A percentile compares a stretch with the other conserved stretches of the same genome.
These are phyloP conservation scores for Myathropa florea DNA, from an alignment of 2,888 invertebrate genomes.

Conservation along the genomic window DNA sequence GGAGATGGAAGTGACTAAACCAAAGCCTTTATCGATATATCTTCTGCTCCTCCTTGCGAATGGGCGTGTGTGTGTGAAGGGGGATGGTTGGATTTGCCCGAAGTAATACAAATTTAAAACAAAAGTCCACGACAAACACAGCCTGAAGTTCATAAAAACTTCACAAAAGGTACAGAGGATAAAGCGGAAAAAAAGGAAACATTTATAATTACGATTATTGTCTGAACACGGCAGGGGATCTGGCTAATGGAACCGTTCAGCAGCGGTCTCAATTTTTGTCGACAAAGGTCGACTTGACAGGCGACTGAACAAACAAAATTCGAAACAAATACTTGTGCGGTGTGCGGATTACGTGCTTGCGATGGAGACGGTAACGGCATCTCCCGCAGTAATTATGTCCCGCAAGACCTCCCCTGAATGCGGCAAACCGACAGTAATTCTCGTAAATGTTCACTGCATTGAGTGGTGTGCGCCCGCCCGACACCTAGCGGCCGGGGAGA, in stretches of 20 bases:
- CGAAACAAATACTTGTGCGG: slow-evolving; percentile 13
- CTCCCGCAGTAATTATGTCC: slow-evolving; percentile 55
- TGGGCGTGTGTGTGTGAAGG: background rate
- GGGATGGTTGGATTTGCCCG: background rate
- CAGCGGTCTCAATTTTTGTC: background rate
- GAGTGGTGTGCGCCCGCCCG: background rate
- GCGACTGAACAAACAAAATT: background rate
- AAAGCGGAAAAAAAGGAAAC: background rate
- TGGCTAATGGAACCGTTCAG: background rate
- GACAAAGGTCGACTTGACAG: background rate
- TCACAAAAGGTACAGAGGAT: background rate
- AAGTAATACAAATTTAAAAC: slow-evolving; percentile 22
- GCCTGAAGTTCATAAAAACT: background rate
- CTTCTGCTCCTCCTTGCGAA: background rate
- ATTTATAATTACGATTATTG: slow-evolving; percentile 44
- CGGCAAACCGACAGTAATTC: slow-evolving; percentile 21
- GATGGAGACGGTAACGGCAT: slow-evolving; percentile 7
- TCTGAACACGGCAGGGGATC: background rate
- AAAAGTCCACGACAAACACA: background rate
- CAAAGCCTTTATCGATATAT: slow-evolving; percentile 9
- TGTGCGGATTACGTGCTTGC: slow-evolving; percentile 9
- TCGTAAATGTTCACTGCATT: slow-evolving; percentile 8
- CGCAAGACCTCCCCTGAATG: slow-evolving; percentile 28
- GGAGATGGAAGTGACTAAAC: slow-evolving; percentile 22
- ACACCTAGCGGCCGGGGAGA: background rate